Conservation (phyloP, 2,888 invertebrate genomes). For the Brachyopa scutellaris region DNA sequence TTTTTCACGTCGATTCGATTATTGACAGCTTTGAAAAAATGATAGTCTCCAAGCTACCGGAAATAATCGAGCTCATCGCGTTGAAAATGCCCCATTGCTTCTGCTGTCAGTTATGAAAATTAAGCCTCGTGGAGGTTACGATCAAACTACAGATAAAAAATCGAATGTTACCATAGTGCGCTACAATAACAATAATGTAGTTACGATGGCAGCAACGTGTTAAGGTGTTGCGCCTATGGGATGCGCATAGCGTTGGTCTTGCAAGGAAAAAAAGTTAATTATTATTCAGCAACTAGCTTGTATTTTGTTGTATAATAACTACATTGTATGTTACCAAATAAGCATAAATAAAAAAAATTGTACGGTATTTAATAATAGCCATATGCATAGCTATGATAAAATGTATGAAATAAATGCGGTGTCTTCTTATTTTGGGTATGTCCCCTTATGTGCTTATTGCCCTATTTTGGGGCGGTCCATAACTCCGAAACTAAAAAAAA, state of each 20-base stretch:
- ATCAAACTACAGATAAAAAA: no score
- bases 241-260: neutral
- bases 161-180: neutral
- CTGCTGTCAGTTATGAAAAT: neutral
- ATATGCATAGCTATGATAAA: no score
- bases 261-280: neutral
- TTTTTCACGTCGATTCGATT: no score
- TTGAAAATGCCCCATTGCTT: neutral
- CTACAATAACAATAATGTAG: neutral
- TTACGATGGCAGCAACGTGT: neutral
- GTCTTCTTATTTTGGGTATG: no score
- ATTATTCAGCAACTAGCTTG: neutral
- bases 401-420: no score
- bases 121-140: neutral
- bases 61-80: neutral
- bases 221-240: neutral
- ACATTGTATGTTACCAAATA: neutral
- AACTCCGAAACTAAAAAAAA: no score
- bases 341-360: neutral
- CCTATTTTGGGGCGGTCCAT: no score
- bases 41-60: neutral
- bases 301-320: neutral
- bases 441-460: no score
- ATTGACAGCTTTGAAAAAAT: neutral
- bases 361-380: no score